Evolutionary conservation across 2,113 vertebrate species (phyloP).

Genomic region (Phrynosoma blainvillii): DNA sequence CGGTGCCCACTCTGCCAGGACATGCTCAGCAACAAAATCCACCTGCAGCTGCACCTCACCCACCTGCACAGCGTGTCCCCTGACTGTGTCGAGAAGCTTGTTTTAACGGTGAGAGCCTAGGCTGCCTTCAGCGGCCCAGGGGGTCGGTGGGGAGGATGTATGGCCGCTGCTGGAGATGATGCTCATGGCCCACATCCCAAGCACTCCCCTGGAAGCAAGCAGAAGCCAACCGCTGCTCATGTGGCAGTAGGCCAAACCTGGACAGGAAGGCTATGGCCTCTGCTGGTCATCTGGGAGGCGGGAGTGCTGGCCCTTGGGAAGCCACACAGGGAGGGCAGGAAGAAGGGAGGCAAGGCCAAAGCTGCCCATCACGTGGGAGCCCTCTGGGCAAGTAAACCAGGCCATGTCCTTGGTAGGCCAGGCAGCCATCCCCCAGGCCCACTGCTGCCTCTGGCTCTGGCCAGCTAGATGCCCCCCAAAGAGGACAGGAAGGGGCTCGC

Average conservation of each 20-base stretch:
- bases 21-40: slow-evolving; percentile 99
- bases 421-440: not conserved
- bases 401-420: rapidly evolving
- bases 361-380: no score
- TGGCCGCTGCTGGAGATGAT: not conserved
- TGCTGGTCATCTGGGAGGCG: no score
- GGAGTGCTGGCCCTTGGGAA: not conserved
- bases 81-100: slow-evolving; percentile 97
- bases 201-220: no score
- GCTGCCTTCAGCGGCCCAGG: not conserved
- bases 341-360: not conserved
- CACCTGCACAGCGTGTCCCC: slow-evolving; percentile 98
- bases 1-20: slow-evolving; percentile 98
- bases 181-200: not conserved
- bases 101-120: slow-evolving; percentile 86
- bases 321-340: not conserved
- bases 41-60: slow-evolving; percentile 98
- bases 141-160: no score
- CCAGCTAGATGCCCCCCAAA: no score
- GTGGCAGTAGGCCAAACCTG: no score
- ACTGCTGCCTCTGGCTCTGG: not conserved
- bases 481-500: no score
- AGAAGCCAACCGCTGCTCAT: no score
- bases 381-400: not conserved
- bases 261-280: no score